Percentiles rank a stretch among this genome's conserved stretches.
Conservation (phyloP, 2,113 vertebrate species). For the Nothobranchius furzeri region DNA sequence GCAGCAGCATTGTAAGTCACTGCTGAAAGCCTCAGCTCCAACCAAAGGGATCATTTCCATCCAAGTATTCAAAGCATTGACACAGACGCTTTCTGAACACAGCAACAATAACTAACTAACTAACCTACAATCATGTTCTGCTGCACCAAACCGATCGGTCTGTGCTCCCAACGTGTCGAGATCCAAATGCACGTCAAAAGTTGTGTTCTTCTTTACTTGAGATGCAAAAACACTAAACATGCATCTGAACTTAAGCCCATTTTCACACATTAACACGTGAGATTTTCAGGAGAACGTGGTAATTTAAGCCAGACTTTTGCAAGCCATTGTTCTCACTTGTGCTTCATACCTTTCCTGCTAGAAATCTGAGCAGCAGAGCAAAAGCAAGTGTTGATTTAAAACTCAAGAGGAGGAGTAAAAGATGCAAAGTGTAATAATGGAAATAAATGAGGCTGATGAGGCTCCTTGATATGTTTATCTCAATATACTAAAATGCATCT, state of each 20-base stretch:
- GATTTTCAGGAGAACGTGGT: not conserved
- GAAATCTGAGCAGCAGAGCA: not conserved
- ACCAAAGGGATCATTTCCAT: not conserved
- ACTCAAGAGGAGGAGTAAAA: not conserved
- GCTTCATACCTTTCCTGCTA: not conserved
- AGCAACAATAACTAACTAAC: not conserved
- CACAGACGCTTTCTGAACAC: not conserved
- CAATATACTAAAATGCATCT: no score
- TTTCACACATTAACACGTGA: not conserved
- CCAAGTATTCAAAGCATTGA: not conserved
- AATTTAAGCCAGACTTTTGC: not conserved
- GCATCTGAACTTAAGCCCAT: not conserved
- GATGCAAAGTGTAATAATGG: not conserved
- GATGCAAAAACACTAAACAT: no score
- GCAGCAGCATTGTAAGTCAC: not conserved
- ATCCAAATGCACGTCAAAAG: no score
- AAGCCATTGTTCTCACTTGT: not conserved
- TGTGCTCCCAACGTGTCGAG: no score
- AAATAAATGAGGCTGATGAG: not conserved
- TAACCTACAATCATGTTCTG: not conserved
- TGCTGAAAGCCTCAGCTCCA: not conserved
- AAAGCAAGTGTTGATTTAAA: no score
- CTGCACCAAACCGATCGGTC: no score
- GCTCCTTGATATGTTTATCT: no score
- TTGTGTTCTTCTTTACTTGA: no score